A percentile compares a stretch with the other conserved stretches of the same genome.
phyloP scores from a whole-genome alignment of 2,888 invertebrate genomes.

The Arenicola marina region DNA sequence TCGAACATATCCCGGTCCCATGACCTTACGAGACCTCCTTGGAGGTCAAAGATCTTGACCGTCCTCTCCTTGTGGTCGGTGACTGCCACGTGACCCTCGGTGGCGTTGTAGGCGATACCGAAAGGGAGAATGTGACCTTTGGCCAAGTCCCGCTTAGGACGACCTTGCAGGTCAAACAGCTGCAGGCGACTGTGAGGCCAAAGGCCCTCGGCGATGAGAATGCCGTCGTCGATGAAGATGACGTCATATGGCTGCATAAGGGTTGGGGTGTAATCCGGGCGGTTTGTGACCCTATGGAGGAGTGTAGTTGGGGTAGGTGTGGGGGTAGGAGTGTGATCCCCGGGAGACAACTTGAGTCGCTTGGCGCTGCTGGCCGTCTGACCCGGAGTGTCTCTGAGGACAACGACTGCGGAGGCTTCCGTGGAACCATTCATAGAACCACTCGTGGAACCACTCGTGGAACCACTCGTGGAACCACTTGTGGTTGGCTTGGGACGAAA shows the following conservation, averaged over 20 bases:
- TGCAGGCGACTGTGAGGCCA: constrained; percentile 29
- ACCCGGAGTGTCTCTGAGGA: too few species aligned
- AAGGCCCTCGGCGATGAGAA: constrained; percentile 22
- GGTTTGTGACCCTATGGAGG: constrained; percentile 2
- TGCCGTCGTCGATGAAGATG: constrained; percentile 13
- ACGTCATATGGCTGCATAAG: constrained; percentile 24
- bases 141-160: constrained; percentile 5
- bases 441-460: too few species aligned
- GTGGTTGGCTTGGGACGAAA: too few species aligned
- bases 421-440: too few species aligned
- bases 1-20: constrained; percentile 24
- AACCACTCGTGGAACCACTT: too few species aligned
- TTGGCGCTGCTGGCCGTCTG: too few species aligned
- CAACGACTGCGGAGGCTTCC: too few species aligned
- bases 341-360: too few species aligned
- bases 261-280: constrained; percentile 7
- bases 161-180: constrained; percentile 12
- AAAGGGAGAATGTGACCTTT: constrained; percentile 25
- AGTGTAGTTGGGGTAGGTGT: too few species aligned
- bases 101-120: constrained; percentile 15
- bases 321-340: too few species aligned
- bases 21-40: constrained; percentile 8
- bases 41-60: constrained; percentile 19
- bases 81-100: constrained; percentile 18
- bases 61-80: constrained; percentile 28